Conservation (phyloP, 2,113 vertebrate species). For the Paraplagusia blochii region DNA sequence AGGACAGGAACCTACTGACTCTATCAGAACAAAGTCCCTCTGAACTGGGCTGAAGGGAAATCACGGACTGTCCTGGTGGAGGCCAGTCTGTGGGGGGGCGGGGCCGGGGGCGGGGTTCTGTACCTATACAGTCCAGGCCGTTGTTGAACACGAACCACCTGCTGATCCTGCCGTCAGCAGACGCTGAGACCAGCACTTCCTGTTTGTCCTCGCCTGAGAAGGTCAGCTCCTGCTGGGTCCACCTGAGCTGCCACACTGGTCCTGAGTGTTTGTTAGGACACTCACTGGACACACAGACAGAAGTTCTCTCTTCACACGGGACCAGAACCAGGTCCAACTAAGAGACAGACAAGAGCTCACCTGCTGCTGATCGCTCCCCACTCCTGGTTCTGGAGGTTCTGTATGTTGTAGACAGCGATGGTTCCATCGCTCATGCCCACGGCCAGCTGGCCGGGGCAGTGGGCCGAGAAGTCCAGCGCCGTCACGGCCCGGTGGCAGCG, state of each 20-base stretch:
- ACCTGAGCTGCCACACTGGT: slow-evolving; percentile 86
- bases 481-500: slow-evolving; percentile 77
- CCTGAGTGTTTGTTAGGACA: slow-evolving; percentile 78
- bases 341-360: too few relatives aligned
- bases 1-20: too few relatives aligned
- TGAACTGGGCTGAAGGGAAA: too few relatives aligned
- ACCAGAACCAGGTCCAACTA: too few relatives aligned
- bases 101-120: too few relatives aligned
- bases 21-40: too few relatives aligned
- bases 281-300: slow-evolving; percentile 68
- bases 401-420: slow-evolving; percentile 77
- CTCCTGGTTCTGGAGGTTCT: slow-evolving; percentile 5
- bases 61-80: too few relatives aligned
- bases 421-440: slow-evolving; percentile 80
- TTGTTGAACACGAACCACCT: slow-evolving; percentile 81
- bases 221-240: slow-evolving; percentile 77
- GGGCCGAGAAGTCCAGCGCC: slow-evolving; percentile 83
- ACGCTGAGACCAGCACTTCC: slow-evolving; percentile 83
- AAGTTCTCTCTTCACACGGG: too few relatives aligned
- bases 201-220: slow-evolving; percentile 70
- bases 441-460: slow-evolving; percentile 77
- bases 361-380: slow-evolving; percentile 72
- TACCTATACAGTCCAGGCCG: slow-evolving; percentile 82
- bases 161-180: slow-evolving; percentile 82
- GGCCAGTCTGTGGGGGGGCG: too few relatives aligned